Conservation (phyloP, 2,888 invertebrate species). For the Torymus texanus region DNA sequence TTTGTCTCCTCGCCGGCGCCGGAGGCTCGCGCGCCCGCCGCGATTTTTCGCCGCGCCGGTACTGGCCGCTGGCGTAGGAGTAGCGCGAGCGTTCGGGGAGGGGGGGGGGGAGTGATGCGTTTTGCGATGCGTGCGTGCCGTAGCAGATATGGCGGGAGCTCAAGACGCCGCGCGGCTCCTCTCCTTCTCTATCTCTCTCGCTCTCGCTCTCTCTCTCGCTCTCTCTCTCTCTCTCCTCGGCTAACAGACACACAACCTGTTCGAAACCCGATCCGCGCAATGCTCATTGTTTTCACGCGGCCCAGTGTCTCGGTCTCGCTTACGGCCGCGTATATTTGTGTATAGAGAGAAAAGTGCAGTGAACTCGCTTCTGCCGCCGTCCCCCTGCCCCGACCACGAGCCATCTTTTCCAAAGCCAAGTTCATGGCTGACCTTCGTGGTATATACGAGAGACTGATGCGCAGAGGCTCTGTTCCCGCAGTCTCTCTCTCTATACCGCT, state of each 20-base stretch:
- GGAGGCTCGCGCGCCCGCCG: neutral
- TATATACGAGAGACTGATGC: neutral
- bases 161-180: too few relatives aligned
- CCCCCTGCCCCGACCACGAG: slow-evolving; percentile 1
- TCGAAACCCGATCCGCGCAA: neutral
- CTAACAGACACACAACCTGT: neutral
- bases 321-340: neutral
- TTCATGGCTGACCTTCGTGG: slow-evolving; percentile 47
- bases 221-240: neutral
- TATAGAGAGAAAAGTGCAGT: neutral
- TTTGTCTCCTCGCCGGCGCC: too few relatives aligned
- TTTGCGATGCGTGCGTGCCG: slow-evolving; percentile 19
- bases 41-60: neutral
- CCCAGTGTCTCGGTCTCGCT: neutral
- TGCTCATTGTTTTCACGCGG: neutral
- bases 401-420: slow-evolving; percentile 44
- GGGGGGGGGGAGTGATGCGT: slow-evolving; percentile 8
- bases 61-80: slow-evolving; percentile 15
- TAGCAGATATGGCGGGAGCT: slow-evolving; percentile 33
- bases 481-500: slow-evolving; percentile 3
- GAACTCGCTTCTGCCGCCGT: neutral
- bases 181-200: neutral
- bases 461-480: neutral
- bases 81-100: neutral
- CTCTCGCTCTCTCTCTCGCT: too few relatives aligned